Evolutionary conservation across 2,888 invertebrate species (phyloP), one percentile per base, ranked within the genome.

Genomic region (Cephalotes varians): DNA sequence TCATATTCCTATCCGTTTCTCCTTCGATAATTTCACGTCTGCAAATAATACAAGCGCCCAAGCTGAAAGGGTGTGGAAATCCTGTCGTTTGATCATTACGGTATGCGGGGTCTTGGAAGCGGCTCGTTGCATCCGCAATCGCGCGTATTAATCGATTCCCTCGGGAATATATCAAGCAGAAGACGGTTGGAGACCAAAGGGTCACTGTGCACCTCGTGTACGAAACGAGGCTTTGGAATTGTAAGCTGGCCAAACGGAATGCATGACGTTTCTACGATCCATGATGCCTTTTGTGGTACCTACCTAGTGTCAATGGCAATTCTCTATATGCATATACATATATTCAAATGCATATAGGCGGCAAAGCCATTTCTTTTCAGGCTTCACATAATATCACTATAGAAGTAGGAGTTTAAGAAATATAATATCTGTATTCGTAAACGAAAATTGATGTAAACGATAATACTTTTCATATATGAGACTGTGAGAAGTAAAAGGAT

Each of bases 61-160:
- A 7, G 25, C 40, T 47, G 31, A 37, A 79, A 54, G 65, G 71
- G 44, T 64, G 73, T 64, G 40, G 73, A 69, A 69, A 21, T 40
- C 73, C 67, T 62, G 62, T 37, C 58, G 64, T 84, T 81, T 81
- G 69, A 49, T 56, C 54, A 69, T 67, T 82, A 86, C 74, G 56
- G 49, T 62, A 47, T 69, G 49, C 51, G 34, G 21, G 44, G 40
- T 21, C 31, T 77, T 49, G 56, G 49, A 60, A 65, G 25, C 28
- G 56, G 84, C 81, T 76, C 84, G 84, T 84, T 84, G 69, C 74
- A 56, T 64, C 56, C 64, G 84, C 71, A 81, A 84, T 84, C 76
- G 81, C 28, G 74, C 69, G 83, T 82, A 84, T 82, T 84, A 84
- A 84, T 84, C 81, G 84, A 82, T 82, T 82, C 76, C 81, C 74